phyloP scores from a whole-genome alignment of 1,140 invertebrate species.

The Drosophila albomicans region DNA sequence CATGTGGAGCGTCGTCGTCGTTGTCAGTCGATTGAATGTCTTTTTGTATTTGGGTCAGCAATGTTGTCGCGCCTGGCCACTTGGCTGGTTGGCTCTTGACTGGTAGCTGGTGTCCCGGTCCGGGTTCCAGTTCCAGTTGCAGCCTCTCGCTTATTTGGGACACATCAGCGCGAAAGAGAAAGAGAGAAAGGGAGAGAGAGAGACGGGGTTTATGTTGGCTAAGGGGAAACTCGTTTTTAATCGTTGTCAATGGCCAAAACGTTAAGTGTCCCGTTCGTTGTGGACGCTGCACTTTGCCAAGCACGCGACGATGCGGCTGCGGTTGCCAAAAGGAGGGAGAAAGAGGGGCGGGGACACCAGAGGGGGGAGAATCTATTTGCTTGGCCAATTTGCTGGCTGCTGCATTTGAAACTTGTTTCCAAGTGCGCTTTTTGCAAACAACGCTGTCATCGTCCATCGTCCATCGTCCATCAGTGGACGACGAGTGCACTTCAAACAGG shows the following conservation, averaged over 20 bases:
- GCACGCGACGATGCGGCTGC: constrained; percentile 33
- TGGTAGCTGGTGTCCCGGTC: constrained; percentile 62
- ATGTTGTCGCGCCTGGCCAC: constrained; percentile 60
- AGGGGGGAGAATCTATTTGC: constrained; percentile 49
- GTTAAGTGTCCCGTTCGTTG: constrained; percentile 77
- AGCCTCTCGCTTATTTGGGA: constrained; percentile 42
- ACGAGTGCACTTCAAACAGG: constrained; percentile 57
- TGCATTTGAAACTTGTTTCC: constrained; percentile 63
- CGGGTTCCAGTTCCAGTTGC: constrained; percentile 51
- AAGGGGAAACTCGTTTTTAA: constrained; percentile 75
- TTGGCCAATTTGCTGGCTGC: constrained; percentile 66
- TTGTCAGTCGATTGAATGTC: constrained; percentile 67
- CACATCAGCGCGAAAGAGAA: constrained; percentile 7
- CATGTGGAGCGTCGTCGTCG: constrained; percentile 13
- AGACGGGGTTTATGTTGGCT: not conserved
- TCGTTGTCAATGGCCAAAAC: constrained; percentile 82
- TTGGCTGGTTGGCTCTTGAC: constrained; percentile 13
- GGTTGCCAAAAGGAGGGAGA: not conserved
- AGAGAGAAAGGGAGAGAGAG: not conserved
- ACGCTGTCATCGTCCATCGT: constrained; percentile 33
- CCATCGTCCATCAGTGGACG: not conserved
- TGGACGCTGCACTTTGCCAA: constrained; percentile 49
- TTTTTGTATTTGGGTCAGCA: constrained; percentile 76
- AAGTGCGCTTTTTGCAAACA: constrained; percentile 12
- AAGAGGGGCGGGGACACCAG: not conserved